Base-by-base conservation (phyloP, 2,888 invertebrate genomes). In the Phymatocera aterrima region DNA sequence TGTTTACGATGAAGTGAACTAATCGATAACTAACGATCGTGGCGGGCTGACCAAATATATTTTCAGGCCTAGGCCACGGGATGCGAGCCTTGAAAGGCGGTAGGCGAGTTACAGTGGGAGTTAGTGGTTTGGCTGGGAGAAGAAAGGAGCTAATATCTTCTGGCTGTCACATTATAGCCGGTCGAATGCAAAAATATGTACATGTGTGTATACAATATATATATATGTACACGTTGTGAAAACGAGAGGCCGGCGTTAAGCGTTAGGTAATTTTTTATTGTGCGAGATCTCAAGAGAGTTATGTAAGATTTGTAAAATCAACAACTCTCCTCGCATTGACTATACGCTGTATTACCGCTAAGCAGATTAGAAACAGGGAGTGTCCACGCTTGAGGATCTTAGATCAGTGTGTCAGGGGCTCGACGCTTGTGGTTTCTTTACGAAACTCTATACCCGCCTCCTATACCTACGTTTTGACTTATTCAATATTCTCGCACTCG, bases 331-430 rank as follows among this genome's bases (percentile, higher is more conserved):
- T 15, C 15, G 8, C 28, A 10, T 10, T 40, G 12, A 40, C 40
- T 28, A 28, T 28, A 12, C 28, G 24, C 24, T 64, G 24, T 57
- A 1, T 43, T 43, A 1, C 15, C 8, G 8, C 10, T 43, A 43
- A 43, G 18, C 0, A 46, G 43, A 68, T 68, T 43, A 68, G 68
- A 68, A 68, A 43, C 68, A n/a, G n/a, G 68, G 68, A 68, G 46
- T 46, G 68, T 34, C 68, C 24, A 40, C 8, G 60, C 31, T 24
- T 18, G 34, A 64, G 18, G 68, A 68, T 43, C 46, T 46, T 43
- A 43, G 68, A 68, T 68, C 68, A 68, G 46, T 68, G 68, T 68
- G 68, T 46, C 68, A 68, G 37, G 28, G 68, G 68, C 43, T 5
- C 2, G 43, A 12, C 21, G n/a, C n/a, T n/a, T n/a, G n/a, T n/a